A percentile compares a stretch with the other conserved stretches of the same genome.
These are phyloP conservation scores for Microhierax caerulescens DNA, from an alignment of 2,797 vertebrate species.

Conservation along the genomic window DNA sequence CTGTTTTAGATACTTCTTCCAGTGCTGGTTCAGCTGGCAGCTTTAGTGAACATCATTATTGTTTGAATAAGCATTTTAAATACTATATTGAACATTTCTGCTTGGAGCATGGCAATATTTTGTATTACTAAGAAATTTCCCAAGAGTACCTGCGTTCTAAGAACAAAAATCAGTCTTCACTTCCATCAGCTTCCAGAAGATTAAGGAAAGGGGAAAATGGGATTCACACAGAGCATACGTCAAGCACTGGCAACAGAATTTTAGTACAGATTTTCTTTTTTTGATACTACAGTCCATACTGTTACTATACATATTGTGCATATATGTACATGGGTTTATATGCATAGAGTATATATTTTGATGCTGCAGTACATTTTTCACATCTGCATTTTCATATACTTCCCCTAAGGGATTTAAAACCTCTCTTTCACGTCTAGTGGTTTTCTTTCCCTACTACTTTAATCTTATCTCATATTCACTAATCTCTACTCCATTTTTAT, in stretches of 20 bases:
- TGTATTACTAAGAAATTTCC: not conserved
- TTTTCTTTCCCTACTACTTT: not conserved
- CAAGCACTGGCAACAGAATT: not conserved
- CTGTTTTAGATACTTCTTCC: not conserved
- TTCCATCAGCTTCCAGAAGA: not conserved
- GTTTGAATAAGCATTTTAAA: not conserved
- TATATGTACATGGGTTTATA: not conserved
- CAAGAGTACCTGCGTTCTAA: not conserved
- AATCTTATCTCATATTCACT: not conserved
- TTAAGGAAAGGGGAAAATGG: not conserved
- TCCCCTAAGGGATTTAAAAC: not conserved
- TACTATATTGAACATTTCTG: not conserved
- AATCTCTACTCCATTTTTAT: not conserved
- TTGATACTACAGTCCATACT: not conserved
- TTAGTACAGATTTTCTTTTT: not conserved
- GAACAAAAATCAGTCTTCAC: not conserved
- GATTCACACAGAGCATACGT: not conserved
- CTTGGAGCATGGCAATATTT: not conserved
- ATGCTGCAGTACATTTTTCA: not conserved
- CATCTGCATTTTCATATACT: not conserved
- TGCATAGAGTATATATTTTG: not conserved
- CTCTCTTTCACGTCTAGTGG: not conserved
- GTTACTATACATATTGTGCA: not conserved
- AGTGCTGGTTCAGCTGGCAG: not conserved
- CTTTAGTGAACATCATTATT: not conserved